phyloP scores from a whole-genome alignment of 1,140 invertebrate genomes.

The Zophobas atratus region DNA sequence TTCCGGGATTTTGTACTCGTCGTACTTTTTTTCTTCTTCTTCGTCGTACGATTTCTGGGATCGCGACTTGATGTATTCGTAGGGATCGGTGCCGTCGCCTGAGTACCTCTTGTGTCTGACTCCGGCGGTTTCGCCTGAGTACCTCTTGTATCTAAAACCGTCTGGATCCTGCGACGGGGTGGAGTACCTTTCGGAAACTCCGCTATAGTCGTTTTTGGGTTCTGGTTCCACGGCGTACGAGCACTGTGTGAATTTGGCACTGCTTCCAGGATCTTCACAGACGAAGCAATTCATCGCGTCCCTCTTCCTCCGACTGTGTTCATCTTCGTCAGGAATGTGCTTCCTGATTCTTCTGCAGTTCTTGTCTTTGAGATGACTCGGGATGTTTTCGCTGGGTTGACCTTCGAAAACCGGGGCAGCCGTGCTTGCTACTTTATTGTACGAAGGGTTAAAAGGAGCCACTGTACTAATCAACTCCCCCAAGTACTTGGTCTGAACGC shows the following conservation, averaged over 20 bases:
- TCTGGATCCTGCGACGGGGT: constrained; percentile 52
- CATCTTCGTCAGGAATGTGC: constrained; percentile 46
- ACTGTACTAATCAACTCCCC: constrained; percentile 52
- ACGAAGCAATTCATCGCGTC: constrained; percentile 70
- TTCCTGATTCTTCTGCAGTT: constrained; percentile 61
- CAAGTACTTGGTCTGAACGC: constrained; percentile 53
- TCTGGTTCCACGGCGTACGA: constrained; percentile 66
- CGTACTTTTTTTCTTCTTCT: constrained; percentile 59
- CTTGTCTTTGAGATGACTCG: constrained; percentile 57
- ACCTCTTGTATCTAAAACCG: constrained; percentile 60
- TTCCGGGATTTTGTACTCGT: constrained; percentile 57
- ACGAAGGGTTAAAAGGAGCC: constrained; percentile 56
- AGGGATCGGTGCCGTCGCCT: constrained; percentile 61
- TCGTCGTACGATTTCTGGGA: constrained; percentile 58
- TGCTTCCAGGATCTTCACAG: constrained; percentile 70
- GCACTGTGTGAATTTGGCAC: constrained; percentile 70
- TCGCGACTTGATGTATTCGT: constrained; percentile 60
- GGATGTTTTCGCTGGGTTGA: constrained; percentile 52
- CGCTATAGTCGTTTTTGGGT: constrained; percentile 64
- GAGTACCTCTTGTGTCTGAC: constrained; percentile 60
- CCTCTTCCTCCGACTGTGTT: constrained; percentile 47
- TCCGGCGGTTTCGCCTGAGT: constrained; percentile 51
- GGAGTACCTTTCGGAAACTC: constrained; percentile 62
- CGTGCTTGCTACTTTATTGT: constrained; percentile 42
- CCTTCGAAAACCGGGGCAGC: constrained; percentile 39